Evolutionary conservation across 2,888 invertebrate genomes (phyloP), one percentile per base, ranked within the genome.

Genomic region (Trypoxylon attenuatum): DNA sequence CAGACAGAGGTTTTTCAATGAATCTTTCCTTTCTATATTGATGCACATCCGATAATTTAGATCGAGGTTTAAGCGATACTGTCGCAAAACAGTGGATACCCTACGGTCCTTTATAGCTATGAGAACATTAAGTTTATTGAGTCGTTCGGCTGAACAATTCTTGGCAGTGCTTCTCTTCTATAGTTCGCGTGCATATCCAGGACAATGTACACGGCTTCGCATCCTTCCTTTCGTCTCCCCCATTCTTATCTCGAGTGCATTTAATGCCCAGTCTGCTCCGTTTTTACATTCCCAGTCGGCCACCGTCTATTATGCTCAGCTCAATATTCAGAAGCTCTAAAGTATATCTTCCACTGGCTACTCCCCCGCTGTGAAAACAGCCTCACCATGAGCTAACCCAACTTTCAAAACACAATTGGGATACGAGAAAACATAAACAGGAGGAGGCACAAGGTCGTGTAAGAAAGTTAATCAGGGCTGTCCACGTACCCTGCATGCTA

Each of bases 61-160:
- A 18, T 29, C 33, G 8, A 10, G 15, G 6, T 23, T 5, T 16
- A 25, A 15, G 16, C 25, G 5, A 4, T 23, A 22, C 6, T 4
- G 15, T 46, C 25, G 55, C 46, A 25, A 43, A 10, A 19, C 18
- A n/a, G 21, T 27, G 18, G 6, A 15, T 18, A 10, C 29, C 22
- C 22, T n/a, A 25, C 29, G 46, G 13, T 29, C n/a, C 5, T 29
- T n/a, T 39, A 16, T 13, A 38, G 5, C 10, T 13, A 5, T 5
- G 1, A 5, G 13, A 46, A 52, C 29, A 22, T 55, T 55, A 38
- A 2, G 15, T 58, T 21, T 41, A 58, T 47, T 16, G 46, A 42
- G 19, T 45, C 41, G 42, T 41, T 61, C 27, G 25, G 8, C 57
- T 53, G 38, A 59, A 51, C 54, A 66, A 71, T 63, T 60, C 55